Evolutionary conservation across 2,797 vertebrate species (phyloP), one percentile per base, ranked within the genome.

Genomic region (Borostomias antarcticus): DNA sequence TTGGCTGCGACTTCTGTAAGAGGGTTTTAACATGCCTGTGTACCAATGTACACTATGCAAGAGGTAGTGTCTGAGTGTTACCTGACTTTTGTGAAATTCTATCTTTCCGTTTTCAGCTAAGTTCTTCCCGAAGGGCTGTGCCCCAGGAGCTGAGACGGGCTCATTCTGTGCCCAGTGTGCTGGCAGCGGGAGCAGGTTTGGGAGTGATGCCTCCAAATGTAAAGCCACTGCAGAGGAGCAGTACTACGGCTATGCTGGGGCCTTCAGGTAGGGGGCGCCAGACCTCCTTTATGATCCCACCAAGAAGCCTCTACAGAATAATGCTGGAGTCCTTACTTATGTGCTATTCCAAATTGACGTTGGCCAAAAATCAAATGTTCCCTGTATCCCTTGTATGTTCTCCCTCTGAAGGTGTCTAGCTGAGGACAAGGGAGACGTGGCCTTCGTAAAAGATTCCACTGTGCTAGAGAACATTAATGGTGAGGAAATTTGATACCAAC

Each of bases 1-100:
- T 59, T 0, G 81, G 80, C 77, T 98, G 96, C 79, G 75, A 91
- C 64, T 93, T 96, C 0, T 77, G 95, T 98, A 72, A 93, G 94
- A 84, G 33, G 3, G 7, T 9, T 15, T n/a, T 13, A 21, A 13
- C 23, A 2, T 29, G 32, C 26, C 11, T 21, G 5, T 57, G 28
- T 45, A 10, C n/a, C 40, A 21, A 28, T 10, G 26, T 28, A 21
- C 17, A 48, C 40, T 21, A 17, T 54, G 15, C 7, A 17, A 32
- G 53, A 60, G 19, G 15, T 37, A 6, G 25, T 59, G 13, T 2
- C 37, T 48, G 28, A 48, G 21, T 30, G 43, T 48, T 47, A 48
- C 28, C 28, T 48, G 40, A 15, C 2, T 19, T 23, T n/a, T 8
- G 1, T 69, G 2, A 58, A n/a, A 45, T 17, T 60, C 2, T 72